Conservation (phyloP, 2,113 vertebrate species). For the Neodontobutis hainanensis region DNA sequence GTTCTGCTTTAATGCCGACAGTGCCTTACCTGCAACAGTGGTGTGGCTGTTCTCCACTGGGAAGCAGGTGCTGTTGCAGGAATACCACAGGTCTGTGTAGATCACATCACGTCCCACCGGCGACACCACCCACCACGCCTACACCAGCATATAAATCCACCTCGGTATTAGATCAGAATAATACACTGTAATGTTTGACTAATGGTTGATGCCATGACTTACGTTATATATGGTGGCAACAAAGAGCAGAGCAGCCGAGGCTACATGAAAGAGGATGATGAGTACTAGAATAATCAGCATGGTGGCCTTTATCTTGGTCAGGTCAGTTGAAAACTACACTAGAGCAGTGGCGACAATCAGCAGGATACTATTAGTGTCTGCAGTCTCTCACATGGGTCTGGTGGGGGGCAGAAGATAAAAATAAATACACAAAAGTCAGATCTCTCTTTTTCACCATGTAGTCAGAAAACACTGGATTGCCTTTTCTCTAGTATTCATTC, state of each 20-base stretch:
- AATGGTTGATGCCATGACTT: slow-evolving; percentile 43
- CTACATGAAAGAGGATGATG: slow-evolving; percentile 81
- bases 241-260: slow-evolving; percentile 73
- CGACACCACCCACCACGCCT: slow-evolving; percentile 78
- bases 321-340: neutral
- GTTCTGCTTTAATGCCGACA: neutral
- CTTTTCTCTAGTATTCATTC: neutral
- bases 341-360: neutral
- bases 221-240: slow-evolving; percentile 79
- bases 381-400: no score
- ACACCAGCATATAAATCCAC: neutral
- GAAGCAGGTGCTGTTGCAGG: slow-evolving; percentile 75
- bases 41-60: slow-evolving; percentile 63
- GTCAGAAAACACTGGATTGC: neutral
- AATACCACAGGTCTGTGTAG: slow-evolving; percentile 78
- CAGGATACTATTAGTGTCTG: neutral
- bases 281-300: slow-evolving; percentile 81
- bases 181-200: neutral
- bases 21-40: slow-evolving; percentile 50
- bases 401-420: neutral
- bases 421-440: no score
- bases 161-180: neutral
- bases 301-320: slow-evolving; percentile 36
- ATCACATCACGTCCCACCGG: neutral
- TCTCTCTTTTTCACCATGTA: neutral